These are phyloP conservation scores for Hermaeophaga mercurialis DNA, from an alignment of 2,888 invertebrate species.

Conservation along the genomic window DNA sequence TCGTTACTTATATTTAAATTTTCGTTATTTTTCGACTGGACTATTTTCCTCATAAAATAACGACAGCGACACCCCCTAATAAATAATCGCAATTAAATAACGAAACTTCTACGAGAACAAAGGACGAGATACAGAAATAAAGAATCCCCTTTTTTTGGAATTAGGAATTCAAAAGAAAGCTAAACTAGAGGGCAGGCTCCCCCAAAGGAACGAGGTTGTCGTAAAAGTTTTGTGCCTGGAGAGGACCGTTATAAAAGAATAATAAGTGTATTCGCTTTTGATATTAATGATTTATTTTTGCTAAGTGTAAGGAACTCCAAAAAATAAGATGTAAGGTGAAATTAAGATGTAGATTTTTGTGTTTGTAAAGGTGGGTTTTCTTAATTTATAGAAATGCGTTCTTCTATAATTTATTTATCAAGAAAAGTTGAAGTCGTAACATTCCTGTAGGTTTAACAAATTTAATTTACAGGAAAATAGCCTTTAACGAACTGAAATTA, in stretches of 20 bases:
- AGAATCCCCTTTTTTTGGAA: slow-evolving; percentile 35
- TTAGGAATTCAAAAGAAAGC: slow-evolving; percentile 45
- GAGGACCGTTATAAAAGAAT: slow-evolving; percentile 43
- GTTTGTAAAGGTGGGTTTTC: too few species aligned
- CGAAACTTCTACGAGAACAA: slow-evolving; percentile 32
- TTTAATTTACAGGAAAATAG: too few species aligned
- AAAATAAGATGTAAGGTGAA: too few species aligned
- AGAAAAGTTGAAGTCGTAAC: too few species aligned
- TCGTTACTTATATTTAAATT: too few species aligned
- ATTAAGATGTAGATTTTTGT: too few species aligned
- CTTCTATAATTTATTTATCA: too few species aligned
- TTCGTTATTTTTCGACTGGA: not conserved
- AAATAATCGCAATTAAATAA: slow-evolving; percentile 36
- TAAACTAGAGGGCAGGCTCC: slow-evolving; percentile 37
- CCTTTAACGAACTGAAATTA: too few species aligned
- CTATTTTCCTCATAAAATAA: slow-evolving; percentile 1
- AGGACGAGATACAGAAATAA: slow-evolving; percentile 25
- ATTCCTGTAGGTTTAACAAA: too few species aligned
- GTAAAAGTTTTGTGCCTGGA: slow-evolving; percentile 42
- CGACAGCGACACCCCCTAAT: slow-evolving; percentile 17
- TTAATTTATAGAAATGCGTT: too few species aligned
- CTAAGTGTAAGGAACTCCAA: too few species aligned
- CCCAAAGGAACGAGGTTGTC: slow-evolving; percentile 40
- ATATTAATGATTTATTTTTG: slow-evolving; percentile 52
- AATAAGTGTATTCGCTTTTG: slow-evolving; percentile 48